Base-by-base conservation (phyloP, 2,113 vertebrate species). In the Trogon melanurus region DNA sequence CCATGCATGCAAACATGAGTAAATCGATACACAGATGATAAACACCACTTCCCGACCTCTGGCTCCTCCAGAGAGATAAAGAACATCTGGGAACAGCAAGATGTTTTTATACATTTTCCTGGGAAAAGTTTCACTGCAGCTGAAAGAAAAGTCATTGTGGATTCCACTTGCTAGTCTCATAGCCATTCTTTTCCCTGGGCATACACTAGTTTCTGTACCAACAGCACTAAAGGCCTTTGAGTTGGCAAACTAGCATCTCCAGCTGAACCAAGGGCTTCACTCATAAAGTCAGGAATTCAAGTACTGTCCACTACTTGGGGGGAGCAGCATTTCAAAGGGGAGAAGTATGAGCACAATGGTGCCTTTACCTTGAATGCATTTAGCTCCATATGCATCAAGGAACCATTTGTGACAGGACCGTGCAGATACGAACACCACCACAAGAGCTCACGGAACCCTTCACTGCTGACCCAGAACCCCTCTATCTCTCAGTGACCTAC, bases 301-400 rank as follows among this genome's bases (percentile, higher is more conserved):
- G 15, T 22, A 36, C 1, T 86, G 51, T 48, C 80, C 60, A 48
- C 53, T 27, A 20, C 11, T 4, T 20, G n/a, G 26, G 16, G 25
- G 36, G 13, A 83, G 58, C 2, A 1, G 44, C 41, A 80, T 60
- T 70, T 67, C 64, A 32, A 91, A 47, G 5, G 13, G 9, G 20
- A 85, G 4, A 72, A 45, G 34, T 5, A 30, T 2, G 7, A 84
- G 21, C 26, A 38, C 38, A 80, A 17, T 1, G 8, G 11, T 13
- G 23, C 3, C 0, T n/a, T 72, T 12, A 89, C 29, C 17, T 36
- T 12, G 26, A 73, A 54, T 5, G 27, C 10, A 19, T 70, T 44
- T 25, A 44, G 11, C 16, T 22, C 4, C 8, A 2, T 0, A 0
- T 3, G 5, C 11, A 34, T 2, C 16, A 45, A 58, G 23, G 44